A percentile compares a stretch with the other conserved stretches of the same genome.
Evolutionary conservation across 2,113 vertebrate genomes (phyloP).

Genomic region (Elaphurus davidianus): DNA sequence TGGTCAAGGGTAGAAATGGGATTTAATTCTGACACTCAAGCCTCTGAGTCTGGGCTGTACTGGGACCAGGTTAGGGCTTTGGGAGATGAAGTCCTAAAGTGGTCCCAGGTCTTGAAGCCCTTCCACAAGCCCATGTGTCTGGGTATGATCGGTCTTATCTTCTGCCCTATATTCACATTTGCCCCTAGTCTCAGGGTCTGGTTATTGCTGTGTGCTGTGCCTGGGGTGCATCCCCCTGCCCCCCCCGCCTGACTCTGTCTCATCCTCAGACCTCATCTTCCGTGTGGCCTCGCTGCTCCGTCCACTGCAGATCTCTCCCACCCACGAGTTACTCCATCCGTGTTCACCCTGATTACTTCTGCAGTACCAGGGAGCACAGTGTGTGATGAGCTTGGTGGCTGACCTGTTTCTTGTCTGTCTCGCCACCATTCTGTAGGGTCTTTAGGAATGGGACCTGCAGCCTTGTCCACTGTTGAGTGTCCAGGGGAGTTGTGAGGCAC

Average conservation of each 20-base stretch:
- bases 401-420: neutral
- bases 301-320: neutral
- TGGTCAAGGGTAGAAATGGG: neutral
- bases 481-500: accelerated
- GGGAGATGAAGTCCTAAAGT: neutral
- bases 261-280: neutral
- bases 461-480: neutral
- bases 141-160: neutral
- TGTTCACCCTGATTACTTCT: neutral
- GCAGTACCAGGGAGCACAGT: neutral
- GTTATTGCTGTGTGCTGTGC: neutral
- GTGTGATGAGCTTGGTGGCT: neutral
- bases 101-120: neutral
- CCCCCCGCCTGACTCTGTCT: neutral
- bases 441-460: neutral
- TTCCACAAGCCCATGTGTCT: neutral
- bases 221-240: neutral
- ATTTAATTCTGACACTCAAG: neutral
- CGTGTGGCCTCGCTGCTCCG: neutral
- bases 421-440: neutral
- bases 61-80: neutral
- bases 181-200: neutral
- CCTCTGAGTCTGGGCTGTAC: neutral
- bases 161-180: neutral
- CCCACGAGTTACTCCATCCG: accelerated